These are phyloP conservation scores for Zingel zingel DNA, from an alignment of 2,113 vertebrate genomes.

Conservation along the genomic window DNA sequence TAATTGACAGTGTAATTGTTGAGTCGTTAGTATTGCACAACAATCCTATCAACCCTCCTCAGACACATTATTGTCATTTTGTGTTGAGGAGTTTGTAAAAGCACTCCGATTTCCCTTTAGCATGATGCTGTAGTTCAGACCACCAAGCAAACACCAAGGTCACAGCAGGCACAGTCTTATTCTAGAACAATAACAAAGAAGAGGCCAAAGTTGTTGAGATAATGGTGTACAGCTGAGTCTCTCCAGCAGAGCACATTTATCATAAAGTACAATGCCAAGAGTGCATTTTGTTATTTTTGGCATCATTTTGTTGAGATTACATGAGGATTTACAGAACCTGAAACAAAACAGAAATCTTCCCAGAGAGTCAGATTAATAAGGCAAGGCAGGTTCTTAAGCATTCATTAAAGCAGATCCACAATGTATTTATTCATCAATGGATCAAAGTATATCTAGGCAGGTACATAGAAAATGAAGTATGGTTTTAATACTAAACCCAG, in stretches of 20 bases:
- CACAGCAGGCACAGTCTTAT: neutral
- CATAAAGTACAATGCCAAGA: constrained; percentile 14
- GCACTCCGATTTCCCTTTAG: neutral
- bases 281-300: constrained; percentile 26
- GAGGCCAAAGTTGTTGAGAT: constrained; percentile 7
- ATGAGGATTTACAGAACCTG: neutral
- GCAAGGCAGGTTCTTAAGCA: constrained; percentile 28
- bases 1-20: neutral
- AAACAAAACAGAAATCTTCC: constrained; percentile 21
- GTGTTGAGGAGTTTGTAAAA: neutral
- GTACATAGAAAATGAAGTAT: neutral
- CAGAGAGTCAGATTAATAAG: constrained; percentile 26
- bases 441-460: constrained; percentile 24
- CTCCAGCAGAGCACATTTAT: constrained; percentile 16
- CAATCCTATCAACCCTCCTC: neutral
- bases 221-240: constrained; percentile 20
- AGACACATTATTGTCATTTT: neutral
- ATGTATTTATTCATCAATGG: constrained; percentile 40
- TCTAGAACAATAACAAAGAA: constrained; percentile 22
- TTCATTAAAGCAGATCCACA: constrained; percentile 48
- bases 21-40: constrained; percentile 7
- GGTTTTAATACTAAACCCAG: no score
- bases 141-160: neutral
- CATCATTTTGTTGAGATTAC: constrained; percentile 15
- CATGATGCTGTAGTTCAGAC: neutral